Base-by-base conservation (phyloP, 2,888 invertebrate genomes). In the Aricia artaxerxes region DNA sequence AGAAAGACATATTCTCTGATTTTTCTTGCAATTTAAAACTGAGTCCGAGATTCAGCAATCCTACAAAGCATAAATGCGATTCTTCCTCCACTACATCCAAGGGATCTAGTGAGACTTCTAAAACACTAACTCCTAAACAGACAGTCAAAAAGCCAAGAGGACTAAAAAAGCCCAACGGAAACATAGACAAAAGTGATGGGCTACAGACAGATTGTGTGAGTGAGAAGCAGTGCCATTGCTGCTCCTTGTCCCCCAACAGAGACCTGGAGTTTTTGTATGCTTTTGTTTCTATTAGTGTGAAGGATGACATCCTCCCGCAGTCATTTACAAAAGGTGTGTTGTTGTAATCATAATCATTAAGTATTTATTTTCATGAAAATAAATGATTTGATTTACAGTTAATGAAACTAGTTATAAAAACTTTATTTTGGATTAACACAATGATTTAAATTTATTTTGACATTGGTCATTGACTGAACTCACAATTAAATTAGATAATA, bases 261-360 rank as follows among this genome's bases (percentile, higher is more conserved):
- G 85, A 89, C 80, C 82, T 87, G n/a, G 91, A 91, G 64, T 94
- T 94, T 85, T 82, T 94, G 24, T 89, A 91, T 81, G 93, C 94
- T 0, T 94, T 94, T 87, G 91, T 94, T 1, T 87, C 89, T 0
- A 86, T 94, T 44, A 91, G 88, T 86, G 90, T 94, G 72, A 90
- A 91, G 81, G 91, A 92, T 73, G 90, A 91, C 75, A 86, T 94
- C 0, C 79, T 94, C 3, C 94, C 94, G 0, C 84, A 88, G 72
- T 86, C 90, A 0, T 92, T 93, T 85, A 83, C 89, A 16, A 93
- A 92, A 90, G 93, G 94, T 93, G 85, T 76, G 57, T 31, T n/a
- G 9, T 57, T 1, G 13, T 11, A 13, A 13, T 4, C 1, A 53
- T 53, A 3, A 4, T 53, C 53, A 53, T 53, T 53, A 13, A 1